Conservation (phyloP, 2,113 vertebrate species). For the Anhinga rufa region DNA sequence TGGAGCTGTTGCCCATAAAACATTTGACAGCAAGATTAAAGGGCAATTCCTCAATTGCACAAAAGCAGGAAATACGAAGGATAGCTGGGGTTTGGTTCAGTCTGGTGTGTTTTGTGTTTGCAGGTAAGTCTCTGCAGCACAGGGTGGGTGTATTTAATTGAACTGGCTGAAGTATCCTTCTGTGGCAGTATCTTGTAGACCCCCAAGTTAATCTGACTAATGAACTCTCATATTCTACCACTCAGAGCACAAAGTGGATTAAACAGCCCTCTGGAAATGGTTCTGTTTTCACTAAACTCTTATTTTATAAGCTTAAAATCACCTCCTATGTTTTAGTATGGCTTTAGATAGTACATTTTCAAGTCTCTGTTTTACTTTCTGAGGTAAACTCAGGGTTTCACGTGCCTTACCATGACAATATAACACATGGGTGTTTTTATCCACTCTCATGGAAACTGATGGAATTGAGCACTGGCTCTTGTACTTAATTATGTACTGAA, state of each 20-base stretch:
- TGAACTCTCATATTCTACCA: neutral
- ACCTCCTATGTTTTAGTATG: neutral
- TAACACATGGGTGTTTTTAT: neutral
- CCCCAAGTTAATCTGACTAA: neutral
- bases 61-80: neutral
- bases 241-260: neutral
- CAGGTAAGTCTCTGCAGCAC: neutral
- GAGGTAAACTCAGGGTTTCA: neutral
- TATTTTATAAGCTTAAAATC: neutral
- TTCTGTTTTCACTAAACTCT: neutral
- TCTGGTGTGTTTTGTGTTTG: neutral
- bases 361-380: neutral
- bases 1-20: neutral
- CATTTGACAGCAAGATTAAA: neutral
- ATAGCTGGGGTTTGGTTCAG: neutral
- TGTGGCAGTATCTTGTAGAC: neutral
- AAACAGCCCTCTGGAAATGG: neutral
- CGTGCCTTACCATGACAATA: neutral
- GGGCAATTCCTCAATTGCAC: neutral
- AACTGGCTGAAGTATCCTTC: neutral
- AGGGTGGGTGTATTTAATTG: neutral
- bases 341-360: neutral
- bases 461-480: neutral
- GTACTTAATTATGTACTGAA: neutral
- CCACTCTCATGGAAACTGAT: neutral